Evolutionary conservation across 2,888 invertebrate genomes (phyloP).

Genomic region (Dioctria rufipes): DNA sequence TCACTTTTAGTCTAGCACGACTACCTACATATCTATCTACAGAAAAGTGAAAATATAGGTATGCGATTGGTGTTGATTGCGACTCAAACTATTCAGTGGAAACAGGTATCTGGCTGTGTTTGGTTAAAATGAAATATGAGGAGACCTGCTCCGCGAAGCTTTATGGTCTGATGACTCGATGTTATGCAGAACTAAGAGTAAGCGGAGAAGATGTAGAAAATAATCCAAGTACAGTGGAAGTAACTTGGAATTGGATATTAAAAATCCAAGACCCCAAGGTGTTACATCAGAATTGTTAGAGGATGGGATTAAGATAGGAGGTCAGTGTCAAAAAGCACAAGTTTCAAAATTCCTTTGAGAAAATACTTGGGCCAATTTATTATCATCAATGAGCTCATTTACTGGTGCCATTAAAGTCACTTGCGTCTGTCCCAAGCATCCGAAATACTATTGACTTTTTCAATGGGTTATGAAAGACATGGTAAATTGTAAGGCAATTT

Average conservation of each 20-base stretch:
- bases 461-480: too few relatives aligned
- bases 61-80: constrained; percentile 18
- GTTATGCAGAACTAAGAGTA: constrained; percentile 28
- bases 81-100: neutral
- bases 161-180: constrained; percentile 25
- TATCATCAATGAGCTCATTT: too few relatives aligned
- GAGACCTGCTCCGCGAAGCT: neutral
- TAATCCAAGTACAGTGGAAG: constrained; percentile 9
- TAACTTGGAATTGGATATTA: constrained; percentile 10
- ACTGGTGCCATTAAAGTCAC: too few relatives aligned
- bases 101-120: neutral
- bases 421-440: too few relatives aligned
- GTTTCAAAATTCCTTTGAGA: constrained; percentile 26
- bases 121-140: constrained; percentile 10
- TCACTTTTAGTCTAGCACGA: constrained; percentile 30
- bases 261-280: constrained; percentile 24
- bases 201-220: neutral
- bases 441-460: too few relatives aligned
- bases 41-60: constrained; percentile 23
- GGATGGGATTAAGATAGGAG: constrained; percentile 28
- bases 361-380: constrained; percentile 2
- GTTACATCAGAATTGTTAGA: constrained; percentile 14
- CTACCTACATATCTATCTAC: neutral
- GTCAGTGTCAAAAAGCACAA: constrained; percentile 40
- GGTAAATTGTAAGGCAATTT: too few relatives aligned